Conservation (phyloP, 2,113 vertebrate genomes). For the Mystacornis crossleyi region DNA sequence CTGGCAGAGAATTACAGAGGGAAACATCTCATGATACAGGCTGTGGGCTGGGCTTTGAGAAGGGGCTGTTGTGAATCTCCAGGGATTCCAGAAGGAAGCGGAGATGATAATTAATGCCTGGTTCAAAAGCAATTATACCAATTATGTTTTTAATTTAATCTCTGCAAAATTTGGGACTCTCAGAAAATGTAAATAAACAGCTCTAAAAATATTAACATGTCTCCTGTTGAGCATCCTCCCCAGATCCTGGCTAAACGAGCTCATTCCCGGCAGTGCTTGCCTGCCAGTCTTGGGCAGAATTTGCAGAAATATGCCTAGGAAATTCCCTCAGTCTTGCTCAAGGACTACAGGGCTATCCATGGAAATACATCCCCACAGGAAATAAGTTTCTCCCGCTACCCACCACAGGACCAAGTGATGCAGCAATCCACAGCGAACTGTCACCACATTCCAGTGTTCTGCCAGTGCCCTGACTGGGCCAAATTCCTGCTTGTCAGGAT, state of each 20-base stretch:
- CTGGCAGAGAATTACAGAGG: neutral
- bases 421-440: rapidly evolving
- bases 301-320: neutral
- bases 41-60: slow-evolving; percentile 1
- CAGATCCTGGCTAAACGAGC: neutral
- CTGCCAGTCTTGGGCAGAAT: neutral
- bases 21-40: neutral
- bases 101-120: slow-evolving; percentile 57
- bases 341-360: neutral
- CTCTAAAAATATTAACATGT: slow-evolving; percentile 17
- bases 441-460: neutral
- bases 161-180: slow-evolving; percentile 45
- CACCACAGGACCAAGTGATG: rapidly evolving
- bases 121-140: slow-evolving; percentile 62
- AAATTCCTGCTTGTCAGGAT: neutral
- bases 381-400: neutral
- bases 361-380: neutral
- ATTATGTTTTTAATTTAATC: slow-evolving; percentile 68
- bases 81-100: slow-evolving; percentile 37
- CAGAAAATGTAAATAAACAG: slow-evolving; percentile 40
- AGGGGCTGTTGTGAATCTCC: slow-evolving; percentile 29
- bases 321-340: neutral
- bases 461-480: neutral
- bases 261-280: rapidly evolving
- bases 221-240: neutral